phyloP scores from a whole-genome alignment of 2,797 vertebrate genomes.

The Xiphorhynchus erythropygius region DNA sequence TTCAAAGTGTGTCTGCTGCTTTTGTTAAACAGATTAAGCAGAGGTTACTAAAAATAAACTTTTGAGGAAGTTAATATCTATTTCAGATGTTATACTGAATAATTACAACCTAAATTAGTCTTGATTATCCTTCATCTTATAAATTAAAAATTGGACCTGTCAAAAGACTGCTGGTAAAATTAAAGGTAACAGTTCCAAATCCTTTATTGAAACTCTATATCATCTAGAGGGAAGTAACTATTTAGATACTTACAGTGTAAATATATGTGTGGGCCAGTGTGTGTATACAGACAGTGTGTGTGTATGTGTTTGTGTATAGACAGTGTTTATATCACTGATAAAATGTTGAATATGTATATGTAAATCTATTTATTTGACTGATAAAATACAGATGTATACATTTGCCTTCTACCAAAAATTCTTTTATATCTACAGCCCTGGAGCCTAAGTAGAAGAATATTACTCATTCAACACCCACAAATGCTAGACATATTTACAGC shows the following conservation, averaged over 20 bases:
- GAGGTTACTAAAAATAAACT: neutral
- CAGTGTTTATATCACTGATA: neutral
- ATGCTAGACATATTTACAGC: neutral
- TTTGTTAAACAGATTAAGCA: neutral
- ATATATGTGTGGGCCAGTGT: neutral
- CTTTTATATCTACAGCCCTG: neutral
- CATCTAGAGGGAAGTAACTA: neutral
- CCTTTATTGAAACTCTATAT: neutral
- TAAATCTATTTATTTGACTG: neutral
- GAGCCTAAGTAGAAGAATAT: neutral
- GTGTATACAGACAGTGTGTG: neutral
- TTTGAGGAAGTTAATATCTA: neutral
- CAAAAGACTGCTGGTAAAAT: neutral
- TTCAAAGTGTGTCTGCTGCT: neutral
- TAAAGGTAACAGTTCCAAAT: neutral
- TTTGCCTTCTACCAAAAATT: neutral
- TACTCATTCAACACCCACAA: neutral
- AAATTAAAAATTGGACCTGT: neutral
- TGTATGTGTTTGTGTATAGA: neutral
- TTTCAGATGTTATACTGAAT: conserved; percentile 12
- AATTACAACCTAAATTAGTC: conserved; percentile 21
- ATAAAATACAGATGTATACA: neutral
- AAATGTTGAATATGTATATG: neutral
- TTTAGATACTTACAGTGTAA: neutral
- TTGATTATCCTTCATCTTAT: neutral